Conservation (phyloP, 2,888 invertebrate species). For the Pterostichus madidus region DNA sequence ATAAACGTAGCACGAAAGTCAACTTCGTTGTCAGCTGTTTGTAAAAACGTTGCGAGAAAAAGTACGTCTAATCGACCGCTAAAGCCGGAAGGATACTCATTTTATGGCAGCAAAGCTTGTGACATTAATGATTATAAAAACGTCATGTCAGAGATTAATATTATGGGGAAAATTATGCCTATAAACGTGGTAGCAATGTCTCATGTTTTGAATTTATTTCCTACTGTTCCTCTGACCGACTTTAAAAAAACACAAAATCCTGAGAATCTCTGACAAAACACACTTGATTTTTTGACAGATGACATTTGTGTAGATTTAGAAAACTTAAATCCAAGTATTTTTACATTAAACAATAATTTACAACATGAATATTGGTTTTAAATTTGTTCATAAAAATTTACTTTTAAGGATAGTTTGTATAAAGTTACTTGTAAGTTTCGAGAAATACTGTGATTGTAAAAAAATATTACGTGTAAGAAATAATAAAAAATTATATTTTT, state of each 20-base stretch:
- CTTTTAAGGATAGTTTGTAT: too few relatives aligned
- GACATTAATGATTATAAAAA: slow-evolving; percentile 75
- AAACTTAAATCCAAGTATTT: slow-evolving; percentile 70
- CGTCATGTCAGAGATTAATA: slow-evolving; percentile 79
- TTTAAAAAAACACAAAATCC: slow-evolving; percentile 66
- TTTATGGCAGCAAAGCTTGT: slow-evolving; percentile 78
- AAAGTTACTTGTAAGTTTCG: too few relatives aligned
- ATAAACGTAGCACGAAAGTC: slow-evolving; percentile 76
- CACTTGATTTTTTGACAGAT: slow-evolving; percentile 12
- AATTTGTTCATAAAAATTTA: neutral
- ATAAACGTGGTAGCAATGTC: slow-evolving; percentile 79
- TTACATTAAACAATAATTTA: slow-evolving; percentile 62
- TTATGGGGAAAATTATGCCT: slow-evolving; percentile 78
- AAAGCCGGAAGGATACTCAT: slow-evolving; percentile 76
- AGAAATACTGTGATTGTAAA: too few relatives aligned
- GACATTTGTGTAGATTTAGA: slow-evolving; percentile 71
- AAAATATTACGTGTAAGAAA: too few relatives aligned
- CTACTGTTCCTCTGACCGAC: slow-evolving; percentile 78
- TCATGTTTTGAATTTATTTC: slow-evolving; percentile 79
- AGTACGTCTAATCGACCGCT: slow-evolving; percentile 77
- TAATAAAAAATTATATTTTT: too few relatives aligned
- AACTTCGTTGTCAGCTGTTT: slow-evolving; percentile 73
- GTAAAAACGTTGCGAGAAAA: slow-evolving; percentile 75
- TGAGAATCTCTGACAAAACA: neutral
- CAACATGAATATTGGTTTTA: slow-evolving; percentile 70